Percentiles rank a stretch among this genome's conserved stretches.
Evolutionary conservation across 2,888 invertebrate genomes (phyloP).

Genomic region (Drosophila subquinaria): DNA sequence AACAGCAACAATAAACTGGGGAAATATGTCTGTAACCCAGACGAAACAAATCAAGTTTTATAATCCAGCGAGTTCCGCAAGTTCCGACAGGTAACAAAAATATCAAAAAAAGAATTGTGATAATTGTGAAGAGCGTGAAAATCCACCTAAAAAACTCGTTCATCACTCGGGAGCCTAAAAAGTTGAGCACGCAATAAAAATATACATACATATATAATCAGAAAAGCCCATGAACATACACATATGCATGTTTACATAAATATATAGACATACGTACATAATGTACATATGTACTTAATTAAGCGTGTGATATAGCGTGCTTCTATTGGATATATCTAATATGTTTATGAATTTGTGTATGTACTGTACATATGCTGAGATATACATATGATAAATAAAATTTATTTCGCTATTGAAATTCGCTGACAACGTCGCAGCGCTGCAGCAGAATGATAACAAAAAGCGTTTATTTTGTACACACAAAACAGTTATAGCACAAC

Average conservation of each 20-base stretch:
- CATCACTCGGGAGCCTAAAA: conserved; percentile 49
- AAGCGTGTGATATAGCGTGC: conserved; percentile 39
- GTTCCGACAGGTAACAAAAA: conserved; percentile 92
- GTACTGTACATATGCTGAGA: conserved; percentile 31
- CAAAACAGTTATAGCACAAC: conserved; percentile 42
- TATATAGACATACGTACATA: conserved; percentile 14
- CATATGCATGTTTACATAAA: conserved; percentile 35
- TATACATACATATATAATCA: conserved; percentile 30
- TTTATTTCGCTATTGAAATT: conserved; percentile 48
- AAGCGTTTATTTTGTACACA: conserved; percentile 34
- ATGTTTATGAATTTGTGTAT: conserved; percentile 14
- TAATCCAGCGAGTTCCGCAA: conserved; percentile 93
- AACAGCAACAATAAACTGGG: conserved; percentile 38
- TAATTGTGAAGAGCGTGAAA: conserved; percentile 60
- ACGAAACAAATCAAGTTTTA: conserved; percentile 88
- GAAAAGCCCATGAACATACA: conserved; percentile 27
- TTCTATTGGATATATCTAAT: conserved; percentile 42
- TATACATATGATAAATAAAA: conserved; percentile 45
- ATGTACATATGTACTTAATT: background rate
- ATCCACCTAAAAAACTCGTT: conserved; percentile 55
- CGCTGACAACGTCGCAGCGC: conserved; percentile 34
- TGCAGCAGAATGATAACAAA: conserved; percentile 40
- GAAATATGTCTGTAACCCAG: conserved; percentile 78
- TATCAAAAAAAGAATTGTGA: conserved; percentile 33
- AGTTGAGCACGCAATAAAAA: conserved; percentile 62